Evolutionary conservation across 2,797 vertebrate species (phyloP).

Genomic region (Mareca penelope): DNA sequence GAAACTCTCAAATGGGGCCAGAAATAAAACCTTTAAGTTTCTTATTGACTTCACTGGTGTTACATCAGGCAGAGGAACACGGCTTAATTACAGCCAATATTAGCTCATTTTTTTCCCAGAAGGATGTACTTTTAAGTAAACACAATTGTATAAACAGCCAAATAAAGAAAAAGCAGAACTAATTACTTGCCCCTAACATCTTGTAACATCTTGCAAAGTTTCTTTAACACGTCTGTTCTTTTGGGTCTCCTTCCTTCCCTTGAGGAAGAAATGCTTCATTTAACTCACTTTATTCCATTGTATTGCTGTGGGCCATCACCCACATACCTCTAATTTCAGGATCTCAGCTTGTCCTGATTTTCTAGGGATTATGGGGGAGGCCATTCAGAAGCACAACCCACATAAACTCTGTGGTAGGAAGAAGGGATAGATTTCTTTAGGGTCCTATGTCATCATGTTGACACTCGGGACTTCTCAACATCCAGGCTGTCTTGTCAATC

Average conservation of each 20-base stretch:
- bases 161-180: constrained; percentile 15
- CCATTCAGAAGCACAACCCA: neutral
- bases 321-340: rapidly evolving
- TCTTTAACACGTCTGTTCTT: neutral
- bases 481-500: neutral
- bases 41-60: neutral
- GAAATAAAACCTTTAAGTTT: neutral
- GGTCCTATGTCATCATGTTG: neutral
- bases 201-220: constrained; percentile 9
- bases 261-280: neutral
- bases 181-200: constrained; percentile 7
- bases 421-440: neutral
- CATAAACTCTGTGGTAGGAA: neutral
- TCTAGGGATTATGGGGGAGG: neutral
- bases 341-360: neutral
- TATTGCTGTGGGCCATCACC: neutral
- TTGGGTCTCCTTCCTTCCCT: neutral
- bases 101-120: constrained; percentile 24
- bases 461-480: neutral
- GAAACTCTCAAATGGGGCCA: neutral
- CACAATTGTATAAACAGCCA: neutral
- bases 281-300: neutral
- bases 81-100: constrained; percentile 36
- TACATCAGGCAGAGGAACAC: neutral
- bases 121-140: constrained; percentile 42